phyloP scores from a whole-genome alignment of 2,113 vertebrate genomes.

The Siphamia tubifer region DNA sequence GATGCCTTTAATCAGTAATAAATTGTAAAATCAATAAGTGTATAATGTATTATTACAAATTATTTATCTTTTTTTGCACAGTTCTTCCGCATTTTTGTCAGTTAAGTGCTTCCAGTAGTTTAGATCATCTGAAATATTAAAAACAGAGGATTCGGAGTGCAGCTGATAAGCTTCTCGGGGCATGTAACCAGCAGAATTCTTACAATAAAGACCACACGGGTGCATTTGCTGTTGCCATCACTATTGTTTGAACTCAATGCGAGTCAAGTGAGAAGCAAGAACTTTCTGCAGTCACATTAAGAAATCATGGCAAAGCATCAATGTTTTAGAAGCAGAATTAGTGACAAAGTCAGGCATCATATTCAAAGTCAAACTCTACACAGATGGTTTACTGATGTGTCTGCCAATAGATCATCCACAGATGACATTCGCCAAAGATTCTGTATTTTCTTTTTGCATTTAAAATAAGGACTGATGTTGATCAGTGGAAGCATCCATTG shows the following conservation, averaged over 20 bases:
- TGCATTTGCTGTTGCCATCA: background rate
- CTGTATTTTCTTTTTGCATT: background rate
- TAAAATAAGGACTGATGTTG: background rate
- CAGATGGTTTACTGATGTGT: slow-evolving; percentile 25
- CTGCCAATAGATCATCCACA: background rate
- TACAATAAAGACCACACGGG: background rate
- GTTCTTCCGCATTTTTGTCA: too few species aligned
- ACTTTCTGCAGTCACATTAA: background rate
- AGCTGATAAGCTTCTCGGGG: background rate
- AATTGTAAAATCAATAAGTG: too few species aligned
- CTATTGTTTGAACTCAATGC: slow-evolving; percentile 7
- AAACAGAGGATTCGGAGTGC: background rate
- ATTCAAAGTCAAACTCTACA: slow-evolving; percentile 20
- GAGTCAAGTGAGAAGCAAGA: background rate
- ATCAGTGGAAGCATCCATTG: background rate
- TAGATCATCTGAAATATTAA: too few species aligned
- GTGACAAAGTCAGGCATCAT: background rate
- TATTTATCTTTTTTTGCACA: too few species aligned
- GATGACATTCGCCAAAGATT: background rate
- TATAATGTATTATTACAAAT: too few species aligned
- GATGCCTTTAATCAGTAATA: too few species aligned
- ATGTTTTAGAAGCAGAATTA: slow-evolving; percentile 13
- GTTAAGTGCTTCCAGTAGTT: too few species aligned
- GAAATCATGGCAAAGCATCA: background rate
- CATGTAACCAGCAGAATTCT: background rate